Evolutionary conservation across 1,140 invertebrate species (phyloP).

Genomic region (Pogonognathellus flavescens): DNA sequence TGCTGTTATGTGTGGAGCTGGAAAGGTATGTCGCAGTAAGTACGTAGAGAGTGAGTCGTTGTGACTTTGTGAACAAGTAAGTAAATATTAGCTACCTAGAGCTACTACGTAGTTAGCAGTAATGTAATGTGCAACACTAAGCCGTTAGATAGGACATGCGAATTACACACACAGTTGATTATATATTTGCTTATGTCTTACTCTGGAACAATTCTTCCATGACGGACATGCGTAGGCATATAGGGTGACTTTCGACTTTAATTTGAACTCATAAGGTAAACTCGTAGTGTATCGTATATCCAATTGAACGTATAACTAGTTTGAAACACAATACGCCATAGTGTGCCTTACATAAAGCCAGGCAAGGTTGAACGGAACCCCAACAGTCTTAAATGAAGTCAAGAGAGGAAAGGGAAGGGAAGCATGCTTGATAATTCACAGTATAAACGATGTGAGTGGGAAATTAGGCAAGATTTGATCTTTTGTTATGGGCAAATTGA

Average conservation of each 20-base stretch:
- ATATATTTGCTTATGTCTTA: slow-evolving; percentile 9
- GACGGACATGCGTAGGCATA: neutral
- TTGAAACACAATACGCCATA: neutral
- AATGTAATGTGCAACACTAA: neutral
- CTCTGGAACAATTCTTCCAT: slow-evolving; percentile 8
- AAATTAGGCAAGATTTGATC: slow-evolving; percentile 38
- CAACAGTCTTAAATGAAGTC: too few relatives aligned
- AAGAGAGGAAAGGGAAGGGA: neutral
- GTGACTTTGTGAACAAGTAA: neutral
- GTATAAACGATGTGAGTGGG: slow-evolving; percentile 26
- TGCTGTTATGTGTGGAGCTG: too few relatives aligned
- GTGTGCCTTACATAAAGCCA: neutral
- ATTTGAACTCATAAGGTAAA: neutral
- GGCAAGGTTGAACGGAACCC: too few relatives aligned
- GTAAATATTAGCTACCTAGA: neutral
- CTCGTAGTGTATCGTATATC: neutral
- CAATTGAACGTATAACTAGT: neutral
- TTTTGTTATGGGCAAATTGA: slow-evolving; percentile 38
- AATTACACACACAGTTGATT: slow-evolving; percentile 34
- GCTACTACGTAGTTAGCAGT: neutral
- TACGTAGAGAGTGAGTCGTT: neutral
- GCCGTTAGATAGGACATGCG: neutral
- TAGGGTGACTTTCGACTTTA: neutral
- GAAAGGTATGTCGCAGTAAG: neutral
- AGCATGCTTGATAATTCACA: neutral